Evolutionary conservation across 2,797 vertebrate species (phyloP), one percentile per base, ranked within the genome.

Genomic region (Sylvilagus floridanus): DNA sequence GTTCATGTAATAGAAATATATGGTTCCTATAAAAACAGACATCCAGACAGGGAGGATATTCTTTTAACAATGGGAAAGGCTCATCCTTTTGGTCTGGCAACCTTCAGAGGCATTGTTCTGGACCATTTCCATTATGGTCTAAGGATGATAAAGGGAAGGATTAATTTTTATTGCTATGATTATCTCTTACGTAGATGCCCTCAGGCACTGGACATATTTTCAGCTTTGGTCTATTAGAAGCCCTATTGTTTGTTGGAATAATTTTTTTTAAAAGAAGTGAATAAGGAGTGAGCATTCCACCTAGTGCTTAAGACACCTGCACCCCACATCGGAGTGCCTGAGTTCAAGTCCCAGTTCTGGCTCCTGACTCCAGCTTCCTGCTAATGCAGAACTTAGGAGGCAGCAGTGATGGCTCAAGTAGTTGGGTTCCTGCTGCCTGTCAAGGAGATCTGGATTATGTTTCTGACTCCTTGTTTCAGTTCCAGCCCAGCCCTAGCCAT

Each of bases 1-100:
- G 90, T 96, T 97, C 96, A 91, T 12, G 12, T 50, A 78, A 91
- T 71, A 93, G 92, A 92, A 96, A 93, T 76, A 84, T 54, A 95
- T 72, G 71, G 35, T 72, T 93, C 82, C 94, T 91, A 93, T 79
- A 89, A 97, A 95, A 96, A 85, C 84, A 96, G 78, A 88, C 75
- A 93, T 84, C 75, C 93, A 97, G 89, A 97, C 92, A 87, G 47
- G 83, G 83, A 95, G 72, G 88, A 68, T 85, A 19, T 76, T 90
- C 88, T 84, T 92, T 92, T 54, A 89, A 92, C 93, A 96, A 94
- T 6, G 84, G 75, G 75, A 57, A 75, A 95, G 75, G 84, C 76
- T 95, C 92, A 90, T 66, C 47, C 22, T 88, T 77, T 89, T 11
- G 1, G 37, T 65, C 88, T 96, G 96, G 94, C 88, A 91, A 68